Conservation (phyloP, 2,797 vertebrate species). For the Numenius phaeopus region DNA sequence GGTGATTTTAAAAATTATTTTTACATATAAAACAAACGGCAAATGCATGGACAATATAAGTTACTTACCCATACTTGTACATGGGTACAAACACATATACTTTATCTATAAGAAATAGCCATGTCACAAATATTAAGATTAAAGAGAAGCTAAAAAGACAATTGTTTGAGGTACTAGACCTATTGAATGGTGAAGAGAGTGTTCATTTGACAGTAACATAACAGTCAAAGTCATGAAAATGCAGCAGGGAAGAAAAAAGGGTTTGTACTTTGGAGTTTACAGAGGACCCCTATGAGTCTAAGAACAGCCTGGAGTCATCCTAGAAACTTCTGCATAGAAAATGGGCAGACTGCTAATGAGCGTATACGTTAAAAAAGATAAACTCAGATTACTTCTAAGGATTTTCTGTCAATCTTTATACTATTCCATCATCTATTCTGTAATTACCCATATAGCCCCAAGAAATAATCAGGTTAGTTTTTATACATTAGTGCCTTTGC, state of each 20-base stretch:
- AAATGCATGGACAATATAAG: not conserved
- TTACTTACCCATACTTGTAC: not conserved
- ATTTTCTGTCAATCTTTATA: slow-evolving; percentile 3
- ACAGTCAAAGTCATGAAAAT: not conserved
- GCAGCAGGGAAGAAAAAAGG: not conserved
- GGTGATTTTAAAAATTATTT: not conserved
- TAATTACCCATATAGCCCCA: slow-evolving; percentile 2
- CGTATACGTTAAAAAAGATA: slow-evolving; percentile 14
- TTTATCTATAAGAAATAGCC: not conserved
- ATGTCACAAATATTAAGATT: not conserved
- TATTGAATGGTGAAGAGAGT: not conserved
- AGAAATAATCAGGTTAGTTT: slow-evolving; percentile 1
- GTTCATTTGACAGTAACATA: not conserved
- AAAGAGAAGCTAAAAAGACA: not conserved
- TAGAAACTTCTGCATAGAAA: not conserved
- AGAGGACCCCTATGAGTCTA: not conserved
- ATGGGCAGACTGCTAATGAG: not conserved
- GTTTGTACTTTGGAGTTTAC: not conserved
- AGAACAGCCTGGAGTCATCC: not conserved
- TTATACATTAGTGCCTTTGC: not conserved
- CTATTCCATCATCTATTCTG: not conserved
- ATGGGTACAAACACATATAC: not conserved
- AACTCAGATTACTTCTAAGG: not conserved
- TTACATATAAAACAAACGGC: not conserved
- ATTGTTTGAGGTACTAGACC: not conserved